Conservation (phyloP, 2,888 invertebrate genomes). For the Phlogophora meticulosa region DNA sequence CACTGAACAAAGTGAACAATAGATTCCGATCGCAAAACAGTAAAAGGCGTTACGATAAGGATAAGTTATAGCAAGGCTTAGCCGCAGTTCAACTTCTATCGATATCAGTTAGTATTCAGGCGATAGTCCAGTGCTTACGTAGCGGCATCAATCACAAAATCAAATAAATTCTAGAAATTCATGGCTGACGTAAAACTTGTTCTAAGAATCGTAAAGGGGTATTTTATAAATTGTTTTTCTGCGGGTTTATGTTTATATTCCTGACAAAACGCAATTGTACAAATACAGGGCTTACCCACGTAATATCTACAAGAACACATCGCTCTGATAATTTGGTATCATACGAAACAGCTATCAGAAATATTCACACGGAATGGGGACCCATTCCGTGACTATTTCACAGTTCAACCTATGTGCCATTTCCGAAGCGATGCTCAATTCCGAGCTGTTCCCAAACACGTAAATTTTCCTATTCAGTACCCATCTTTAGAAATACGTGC, state of each 20-base stretch:
- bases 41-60: slow-evolving; percentile 1
- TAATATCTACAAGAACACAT: no score
- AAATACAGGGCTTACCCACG: no score
- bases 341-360: not conserved
- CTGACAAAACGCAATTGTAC: no score
- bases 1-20: slow-evolving; percentile 5
- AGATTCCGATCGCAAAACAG: not conserved
- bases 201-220: not conserved
- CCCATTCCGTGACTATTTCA: not conserved
- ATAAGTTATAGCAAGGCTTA: slow-evolving; percentile 21
- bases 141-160: slow-evolving; percentile 22
- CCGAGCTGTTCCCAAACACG: slow-evolving; percentile 5
- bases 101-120: slow-evolving; percentile 27
- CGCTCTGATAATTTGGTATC: no score
- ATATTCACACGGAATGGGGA: not conserved
- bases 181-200: slow-evolving; percentile 1
- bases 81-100: slow-evolving; percentile 14
- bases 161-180: not conserved
- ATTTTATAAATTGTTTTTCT: no score
- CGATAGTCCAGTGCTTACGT: not conserved
- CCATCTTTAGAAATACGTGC: slow-evolving; percentile 6
- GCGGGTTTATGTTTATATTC: no score
- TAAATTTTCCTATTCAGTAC: slow-evolving; percentile 19
- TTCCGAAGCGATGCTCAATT: not conserved
- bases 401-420: not conserved